phyloP scores from a whole-genome alignment of 2,113 vertebrate species.

The Chrysochloris asiatica region DNA sequence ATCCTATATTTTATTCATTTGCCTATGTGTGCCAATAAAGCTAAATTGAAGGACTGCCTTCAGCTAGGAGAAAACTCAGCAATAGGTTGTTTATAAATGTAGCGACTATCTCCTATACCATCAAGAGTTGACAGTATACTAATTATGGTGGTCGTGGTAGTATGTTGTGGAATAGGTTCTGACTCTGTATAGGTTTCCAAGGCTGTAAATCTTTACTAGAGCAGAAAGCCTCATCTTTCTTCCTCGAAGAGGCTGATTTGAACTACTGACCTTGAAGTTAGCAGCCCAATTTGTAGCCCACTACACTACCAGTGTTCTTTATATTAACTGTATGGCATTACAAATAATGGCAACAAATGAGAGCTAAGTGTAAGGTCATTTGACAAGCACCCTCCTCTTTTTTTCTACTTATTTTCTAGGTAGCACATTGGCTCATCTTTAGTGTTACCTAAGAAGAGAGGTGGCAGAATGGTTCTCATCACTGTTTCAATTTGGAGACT shows the following conservation, averaged over 20 bases:
- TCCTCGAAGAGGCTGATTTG: no score
- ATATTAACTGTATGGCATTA: background rate
- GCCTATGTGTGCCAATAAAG: background rate
- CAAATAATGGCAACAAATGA: background rate
- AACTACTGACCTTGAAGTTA: no score
- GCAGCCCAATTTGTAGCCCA: no score
- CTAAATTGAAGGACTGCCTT: background rate
- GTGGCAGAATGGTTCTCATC: conserved; percentile 7
- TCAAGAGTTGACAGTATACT: background rate
- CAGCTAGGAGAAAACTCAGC: background rate
- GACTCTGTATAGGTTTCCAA: no score
- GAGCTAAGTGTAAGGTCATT: background rate
- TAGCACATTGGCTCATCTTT: background rate
- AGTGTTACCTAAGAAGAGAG: background rate
- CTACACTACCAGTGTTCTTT: no score
- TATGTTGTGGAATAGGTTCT: no score
- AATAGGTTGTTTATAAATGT: background rate
- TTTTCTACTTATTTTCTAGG: background rate
- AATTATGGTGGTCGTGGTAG: no score
- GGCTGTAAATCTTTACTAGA: no score
- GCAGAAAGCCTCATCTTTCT: no score
- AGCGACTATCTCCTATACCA: background rate
- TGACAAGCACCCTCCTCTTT: background rate
- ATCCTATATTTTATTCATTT: conserved; percentile 12
- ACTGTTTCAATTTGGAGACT: conserved; percentile 46